Percentiles rank a stretch among this genome's conserved stretches.
Evolutionary conservation across 2,797 vertebrate genomes (phyloP).

Genomic region (Antrozous pallidus): DNA sequence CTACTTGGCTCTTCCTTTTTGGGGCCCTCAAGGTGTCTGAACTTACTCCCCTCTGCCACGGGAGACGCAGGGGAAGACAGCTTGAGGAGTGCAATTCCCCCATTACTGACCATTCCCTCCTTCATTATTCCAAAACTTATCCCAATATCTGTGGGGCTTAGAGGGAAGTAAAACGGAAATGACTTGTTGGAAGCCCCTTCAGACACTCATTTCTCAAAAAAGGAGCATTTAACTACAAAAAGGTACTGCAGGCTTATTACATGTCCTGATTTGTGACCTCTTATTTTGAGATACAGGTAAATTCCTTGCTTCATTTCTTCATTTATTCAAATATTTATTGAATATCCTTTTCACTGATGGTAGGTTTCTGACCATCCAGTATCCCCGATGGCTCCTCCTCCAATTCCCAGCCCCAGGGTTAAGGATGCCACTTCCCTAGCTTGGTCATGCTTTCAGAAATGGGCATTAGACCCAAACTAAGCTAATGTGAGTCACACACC

Average conservation of each 20-base stretch:
- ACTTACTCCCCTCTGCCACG: background rate
- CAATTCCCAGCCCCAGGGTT: background rate
- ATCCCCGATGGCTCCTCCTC: background rate
- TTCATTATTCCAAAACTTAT: background rate
- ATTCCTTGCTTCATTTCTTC: background rate
- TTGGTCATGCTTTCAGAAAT: slow-evolving; percentile 37
- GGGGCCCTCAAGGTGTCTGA: background rate
- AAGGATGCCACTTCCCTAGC: background rate
- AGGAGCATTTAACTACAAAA: background rate
- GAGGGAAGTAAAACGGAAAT: background rate
- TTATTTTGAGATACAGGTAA: background rate
- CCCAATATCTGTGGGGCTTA: background rate
- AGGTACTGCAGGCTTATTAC: background rate
- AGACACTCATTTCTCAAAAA: background rate
- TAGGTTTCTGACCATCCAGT: background rate
- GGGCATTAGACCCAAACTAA: slow-evolving; percentile 51
- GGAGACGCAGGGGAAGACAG: background rate
- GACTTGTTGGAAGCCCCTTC: background rate
- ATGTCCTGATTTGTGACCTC: background rate
- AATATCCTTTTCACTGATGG: background rate
- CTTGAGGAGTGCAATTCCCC: background rate
- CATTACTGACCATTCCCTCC: background rate
- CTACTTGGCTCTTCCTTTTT: background rate
- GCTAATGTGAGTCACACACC: slow-evolving; percentile 42
- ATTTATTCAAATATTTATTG: background rate